Evolutionary conservation across 1,140 invertebrate genomes (phyloP).

Genomic region (Drosophila busckii): DNA sequence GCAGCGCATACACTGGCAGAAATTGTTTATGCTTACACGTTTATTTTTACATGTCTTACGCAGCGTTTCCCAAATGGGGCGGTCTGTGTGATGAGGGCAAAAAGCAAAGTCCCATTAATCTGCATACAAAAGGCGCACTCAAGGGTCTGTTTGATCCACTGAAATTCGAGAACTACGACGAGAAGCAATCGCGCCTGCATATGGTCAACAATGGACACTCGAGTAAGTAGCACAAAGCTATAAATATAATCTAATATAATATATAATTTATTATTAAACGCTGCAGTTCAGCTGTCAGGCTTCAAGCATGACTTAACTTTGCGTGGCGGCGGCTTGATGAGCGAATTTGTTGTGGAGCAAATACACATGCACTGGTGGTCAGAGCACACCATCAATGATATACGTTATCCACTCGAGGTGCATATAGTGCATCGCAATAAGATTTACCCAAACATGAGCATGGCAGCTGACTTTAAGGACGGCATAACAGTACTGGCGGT

Average conservation of each 20-base stretch:
- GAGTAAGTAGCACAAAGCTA: constrained; percentile 60
- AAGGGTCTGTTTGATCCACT: constrained; percentile 71
- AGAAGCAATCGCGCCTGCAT: constrained; percentile 51
- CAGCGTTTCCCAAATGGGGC: constrained; percentile 79
- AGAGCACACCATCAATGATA: constrained; percentile 85
- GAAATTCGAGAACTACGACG: constrained; percentile 77
- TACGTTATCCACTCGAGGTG: constrained; percentile 82
- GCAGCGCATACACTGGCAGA: constrained; percentile 48
- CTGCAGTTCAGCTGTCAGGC: constrained; percentile 79
- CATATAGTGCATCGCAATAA: constrained; percentile 86
- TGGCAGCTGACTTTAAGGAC: constrained; percentile 81
- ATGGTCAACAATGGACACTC: constrained; percentile 81
- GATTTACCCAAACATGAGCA: constrained; percentile 80
- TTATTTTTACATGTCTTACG: background rate
- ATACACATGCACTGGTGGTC: constrained; percentile 90
- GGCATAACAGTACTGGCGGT: constrained; percentile 86
- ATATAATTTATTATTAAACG: background rate
- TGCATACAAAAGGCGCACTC: constrained; percentile 60
- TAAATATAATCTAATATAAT: background rate
- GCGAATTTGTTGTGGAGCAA: constrained; percentile 83
- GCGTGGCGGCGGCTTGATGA: constrained; percentile 80
- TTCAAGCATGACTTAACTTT: constrained; percentile 74
- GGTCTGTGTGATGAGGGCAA: constrained; percentile 77
- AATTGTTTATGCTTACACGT: too few species aligned
- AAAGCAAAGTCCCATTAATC: constrained; percentile 80